Evolutionary conservation across 2,888 invertebrate genomes (phyloP).

Genomic region (Tromatobia lineatoria): DNA sequence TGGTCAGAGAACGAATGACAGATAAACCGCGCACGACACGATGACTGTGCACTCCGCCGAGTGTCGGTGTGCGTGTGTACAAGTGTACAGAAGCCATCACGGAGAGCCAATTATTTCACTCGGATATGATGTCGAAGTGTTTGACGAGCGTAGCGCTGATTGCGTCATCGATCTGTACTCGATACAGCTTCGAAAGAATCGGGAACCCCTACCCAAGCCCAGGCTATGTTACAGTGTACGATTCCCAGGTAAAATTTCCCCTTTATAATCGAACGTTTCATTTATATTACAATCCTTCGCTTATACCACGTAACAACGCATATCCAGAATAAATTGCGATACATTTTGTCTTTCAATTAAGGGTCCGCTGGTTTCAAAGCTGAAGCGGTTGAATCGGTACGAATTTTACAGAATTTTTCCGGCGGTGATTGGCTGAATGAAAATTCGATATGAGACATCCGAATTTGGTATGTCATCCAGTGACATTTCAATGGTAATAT

Average conservation of each 20-base stretch:
- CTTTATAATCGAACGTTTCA: neutral
- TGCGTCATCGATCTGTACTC: constrained; percentile 52
- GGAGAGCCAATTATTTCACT: constrained; percentile 67
- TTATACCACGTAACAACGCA: constrained; percentile 5
- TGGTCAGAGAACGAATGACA: constrained; percentile 20
- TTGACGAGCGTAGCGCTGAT: constrained; percentile 54
- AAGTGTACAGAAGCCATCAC: constrained; percentile 15
- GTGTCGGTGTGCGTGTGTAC: constrained; percentile 15
- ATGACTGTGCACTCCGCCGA: constrained; percentile 2
- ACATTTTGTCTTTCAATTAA: constrained; percentile 16
- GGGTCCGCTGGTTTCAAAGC: neutral
- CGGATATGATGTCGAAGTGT: constrained; percentile 56
- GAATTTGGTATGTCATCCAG: constrained; percentile 34
- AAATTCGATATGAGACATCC: neutral
- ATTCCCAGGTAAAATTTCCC: neutral
- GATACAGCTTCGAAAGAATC: constrained; percentile 31
- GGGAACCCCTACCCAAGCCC: neutral
- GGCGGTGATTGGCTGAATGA: neutral
- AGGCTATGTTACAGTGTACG: neutral
- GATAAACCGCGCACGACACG: constrained; percentile 2
- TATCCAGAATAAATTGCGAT: neutral
- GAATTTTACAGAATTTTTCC: neutral
- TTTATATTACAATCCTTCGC: constrained; percentile 22
- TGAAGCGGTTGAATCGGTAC: neutral
- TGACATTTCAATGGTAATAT: constrained; percentile 38